phyloP scores from a whole-genome alignment of 1,140 invertebrate species.

The Stegodyphus dumicola region DNA sequence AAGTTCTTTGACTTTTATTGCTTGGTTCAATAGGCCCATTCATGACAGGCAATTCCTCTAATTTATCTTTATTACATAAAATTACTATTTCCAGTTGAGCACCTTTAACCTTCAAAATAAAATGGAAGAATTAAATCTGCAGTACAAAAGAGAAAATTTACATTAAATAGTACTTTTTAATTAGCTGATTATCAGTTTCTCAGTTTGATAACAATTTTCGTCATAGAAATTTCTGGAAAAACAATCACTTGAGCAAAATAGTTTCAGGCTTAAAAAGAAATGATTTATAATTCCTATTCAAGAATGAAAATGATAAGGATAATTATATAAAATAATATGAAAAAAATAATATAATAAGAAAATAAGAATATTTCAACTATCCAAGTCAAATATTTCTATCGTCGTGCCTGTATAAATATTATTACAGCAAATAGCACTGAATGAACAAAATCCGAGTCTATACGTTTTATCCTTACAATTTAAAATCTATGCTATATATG shows the following conservation, averaged over 20 bases:
- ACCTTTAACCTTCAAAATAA: conserved; percentile 71
- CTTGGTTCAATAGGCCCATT: conserved; percentile 7
- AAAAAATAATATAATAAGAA: too few species aligned
- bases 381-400: too few species aligned
- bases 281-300: background rate
- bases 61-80: conserved; percentile 55
- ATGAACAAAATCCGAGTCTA: too few species aligned
- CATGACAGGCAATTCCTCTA: conserved; percentile 10
- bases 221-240: background rate
- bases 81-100: conserved; percentile 66
- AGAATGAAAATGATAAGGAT: too few species aligned
- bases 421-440: too few species aligned
- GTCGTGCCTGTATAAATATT: too few species aligned
- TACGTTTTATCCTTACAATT: too few species aligned
- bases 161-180: background rate
- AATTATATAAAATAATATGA: too few species aligned
- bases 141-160: conserved; percentile 5
- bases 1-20: background rate
- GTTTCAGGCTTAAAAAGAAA: background rate
- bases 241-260: background rate
- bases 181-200: background rate
- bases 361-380: too few species aligned
- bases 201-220: background rate
- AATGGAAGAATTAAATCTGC: conserved; percentile 65
- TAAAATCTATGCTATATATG: too few species aligned